Base-by-base conservation (phyloP, 2,113 vertebrate genomes). In the Sigmodon hispidus region DNA sequence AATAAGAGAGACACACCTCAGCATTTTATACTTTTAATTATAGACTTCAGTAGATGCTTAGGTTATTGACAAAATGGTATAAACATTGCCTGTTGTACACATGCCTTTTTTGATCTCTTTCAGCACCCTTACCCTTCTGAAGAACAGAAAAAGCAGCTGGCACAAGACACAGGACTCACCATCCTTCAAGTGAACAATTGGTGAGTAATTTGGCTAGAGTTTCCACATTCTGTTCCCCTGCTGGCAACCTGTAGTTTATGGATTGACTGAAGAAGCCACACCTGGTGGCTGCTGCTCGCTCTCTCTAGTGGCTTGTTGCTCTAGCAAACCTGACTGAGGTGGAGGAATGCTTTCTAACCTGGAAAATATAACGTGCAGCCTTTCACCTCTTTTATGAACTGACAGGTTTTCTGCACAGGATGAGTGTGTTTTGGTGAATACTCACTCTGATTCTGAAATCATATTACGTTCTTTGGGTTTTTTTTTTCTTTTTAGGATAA, bases 161-260 rank as follows among this genome's bases (percentile, higher is more conserved):
- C 99, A 97, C 99, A 99, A 99, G 99, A 99, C 98, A 99, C 99
- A 15, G 99, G 99, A 96, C 99, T 99, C 98, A 99, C 99, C 98
- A 99, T 99, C 99, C 99, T 99, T 98, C 99, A 99, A 99, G 99
- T 99, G 98, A 99, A 99, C 99, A 99, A 99, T 97, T 99, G 99
- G 99, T 99, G 98, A 99, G 99, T 99, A 97, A 96, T 98, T 98
- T 98, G 97, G 93, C 92, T 98, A 90, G 93, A 98, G 97, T 99
- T 99, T 98, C 97, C 95, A 65, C 87, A 97, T 94, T 98, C 98
- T 91, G 97, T 98, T 96, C 96, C 96, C 87, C 97, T 97, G 67
- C 97, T 96, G 98, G 98, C 98, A 96, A 98, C 92, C 92, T 97
- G 97, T 94, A 96, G 96, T 98, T 98, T 97, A 98, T 96, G 97